phyloP scores from a whole-genome alignment of 2,888 invertebrate species.

The Drosophila sordidula region DNA sequence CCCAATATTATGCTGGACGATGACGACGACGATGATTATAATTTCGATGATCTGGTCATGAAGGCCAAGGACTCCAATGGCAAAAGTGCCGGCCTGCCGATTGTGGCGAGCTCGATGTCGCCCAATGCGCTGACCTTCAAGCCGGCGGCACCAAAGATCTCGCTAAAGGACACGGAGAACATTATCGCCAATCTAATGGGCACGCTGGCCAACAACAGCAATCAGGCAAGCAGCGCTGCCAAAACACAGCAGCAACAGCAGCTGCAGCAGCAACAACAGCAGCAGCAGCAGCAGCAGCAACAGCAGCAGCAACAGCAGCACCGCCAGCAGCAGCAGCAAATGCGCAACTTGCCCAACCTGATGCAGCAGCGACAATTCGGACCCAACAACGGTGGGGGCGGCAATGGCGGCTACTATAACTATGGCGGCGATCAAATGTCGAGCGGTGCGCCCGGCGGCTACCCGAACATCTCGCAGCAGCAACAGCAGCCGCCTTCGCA shows the following conservation, averaged over 20 bases:
- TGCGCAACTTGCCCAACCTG: slow-evolving; percentile 5
- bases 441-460: slow-evolving; percentile 2
- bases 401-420: slow-evolving; percentile 28
- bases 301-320: slow-evolving; percentile 23
- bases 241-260: slow-evolving; percentile 23
- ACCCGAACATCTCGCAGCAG: slow-evolving; percentile 16
- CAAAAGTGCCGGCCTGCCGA: slow-evolving; percentile 6
- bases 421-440: slow-evolving; percentile 31
- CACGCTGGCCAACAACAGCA: slow-evolving; percentile 82
- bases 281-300: slow-evolving; percentile 8
- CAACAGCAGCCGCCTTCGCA: slow-evolving; percentile 8
- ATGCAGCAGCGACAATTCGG: slow-evolving; percentile 16
- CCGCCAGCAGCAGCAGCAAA: slow-evolving; percentile 16
- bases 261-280: slow-evolving; percentile 9
- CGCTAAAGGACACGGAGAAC: slow-evolving; percentile 86
- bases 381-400: slow-evolving; percentile 1
- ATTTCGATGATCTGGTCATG: slow-evolving; percentile 90
- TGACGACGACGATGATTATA: slow-evolving; percentile 92
- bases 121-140: slow-evolving; percentile 78
- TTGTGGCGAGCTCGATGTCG: slow-evolving; percentile 57
- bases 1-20: slow-evolving; percentile 86
- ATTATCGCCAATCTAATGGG: slow-evolving; percentile 89
- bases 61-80: slow-evolving; percentile 76
- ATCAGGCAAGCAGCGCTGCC: slow-evolving; percentile 27
- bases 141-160: slow-evolving; percentile 75